These are phyloP conservation scores for Pseudococcus longispinus DNA, from an alignment of 2,888 invertebrate species.

Conservation along the genomic window DNA sequence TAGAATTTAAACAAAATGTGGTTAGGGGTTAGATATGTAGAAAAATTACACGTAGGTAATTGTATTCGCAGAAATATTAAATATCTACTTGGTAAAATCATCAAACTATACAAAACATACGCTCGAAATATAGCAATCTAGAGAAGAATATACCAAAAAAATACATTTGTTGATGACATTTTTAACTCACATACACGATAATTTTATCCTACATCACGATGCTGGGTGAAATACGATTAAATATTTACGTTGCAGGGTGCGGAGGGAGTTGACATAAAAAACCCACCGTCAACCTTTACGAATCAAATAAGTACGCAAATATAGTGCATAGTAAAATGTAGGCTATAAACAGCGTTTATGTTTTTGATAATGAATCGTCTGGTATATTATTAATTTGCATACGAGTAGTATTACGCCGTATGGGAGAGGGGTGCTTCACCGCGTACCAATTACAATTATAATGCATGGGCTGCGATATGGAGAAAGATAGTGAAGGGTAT, in stretches of 20 bases:
- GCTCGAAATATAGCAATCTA: neutral
- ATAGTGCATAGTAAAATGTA: neutral
- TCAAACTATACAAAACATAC: neutral
- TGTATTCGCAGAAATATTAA: too few relatives aligned
- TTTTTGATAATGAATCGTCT: conserved; percentile 19
- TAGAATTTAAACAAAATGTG: too few relatives aligned
- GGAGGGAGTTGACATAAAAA: neutral
- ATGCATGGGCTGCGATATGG: neutral
- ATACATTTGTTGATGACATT: neutral
- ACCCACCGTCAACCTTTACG: neutral
- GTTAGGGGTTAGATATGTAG: neutral
- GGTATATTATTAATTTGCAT: conserved; percentile 25
- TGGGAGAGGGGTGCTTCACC: neutral
- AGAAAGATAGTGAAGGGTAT: neutral
- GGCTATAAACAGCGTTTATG: neutral
- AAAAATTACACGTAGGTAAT: neutral
- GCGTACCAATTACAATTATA: conserved; percentile 13
- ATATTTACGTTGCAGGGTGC: neutral
- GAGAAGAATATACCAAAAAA: neutral
- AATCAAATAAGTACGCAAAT: neutral
- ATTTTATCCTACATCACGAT: neutral
- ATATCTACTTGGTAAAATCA: neutral
- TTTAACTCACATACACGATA: neutral
- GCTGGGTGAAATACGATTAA: neutral
- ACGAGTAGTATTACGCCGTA: neutral